A percentile compares a stretch with the other conserved stretches of the same genome.
phyloP scores from a whole-genome alignment of 2,888 invertebrate species.

The Eupithecia inturbata region DNA sequence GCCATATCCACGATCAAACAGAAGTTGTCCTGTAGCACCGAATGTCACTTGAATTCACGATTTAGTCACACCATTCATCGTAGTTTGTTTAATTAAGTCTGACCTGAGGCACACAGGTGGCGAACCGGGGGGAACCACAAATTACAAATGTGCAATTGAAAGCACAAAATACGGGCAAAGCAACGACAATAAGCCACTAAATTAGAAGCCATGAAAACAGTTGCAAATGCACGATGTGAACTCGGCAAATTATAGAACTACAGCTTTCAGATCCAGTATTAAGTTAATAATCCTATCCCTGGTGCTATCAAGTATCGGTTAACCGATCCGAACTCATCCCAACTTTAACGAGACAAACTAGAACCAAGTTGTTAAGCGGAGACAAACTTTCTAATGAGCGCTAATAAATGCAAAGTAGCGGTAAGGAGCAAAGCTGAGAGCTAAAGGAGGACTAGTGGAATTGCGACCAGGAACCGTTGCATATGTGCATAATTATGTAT shows the following conservation, averaged over 20 bases:
- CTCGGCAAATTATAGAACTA: background rate
- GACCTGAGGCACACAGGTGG: slow-evolving; percentile 40
- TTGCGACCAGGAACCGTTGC: slow-evolving; percentile 46
- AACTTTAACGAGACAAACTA: slow-evolving; percentile 22
- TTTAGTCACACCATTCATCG: slow-evolving; percentile 69
- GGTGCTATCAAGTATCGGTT: slow-evolving; percentile 26
- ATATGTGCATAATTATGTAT: slow-evolving; percentile 62
- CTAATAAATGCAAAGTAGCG: slow-evolving; percentile 41
- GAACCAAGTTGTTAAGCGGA: slow-evolving; percentile 28
- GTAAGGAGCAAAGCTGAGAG: slow-evolving; percentile 39
- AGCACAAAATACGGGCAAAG: slow-evolving; percentile 14
- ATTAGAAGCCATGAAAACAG: slow-evolving; percentile 21
- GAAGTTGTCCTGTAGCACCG: slow-evolving; percentile 45
- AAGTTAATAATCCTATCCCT: slow-evolving; percentile 3
- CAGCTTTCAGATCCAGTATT: background rate
- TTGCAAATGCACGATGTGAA: background rate
- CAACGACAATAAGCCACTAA: slow-evolving; percentile 25
- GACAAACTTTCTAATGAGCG: slow-evolving; percentile 44
- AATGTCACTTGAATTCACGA: slow-evolving; percentile 61
- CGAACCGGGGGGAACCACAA: slow-evolving; percentile 48
- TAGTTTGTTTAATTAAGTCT: slow-evolving; percentile 26
- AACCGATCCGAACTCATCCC: slow-evolving; percentile 17
- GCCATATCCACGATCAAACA: slow-evolving; percentile 60
- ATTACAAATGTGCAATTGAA: slow-evolving; percentile 40
- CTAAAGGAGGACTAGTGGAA: slow-evolving; percentile 36